Evolutionary conservation across 1,140 invertebrate genomes (phyloP).

Genomic region (Drosophila truncata): DNA sequence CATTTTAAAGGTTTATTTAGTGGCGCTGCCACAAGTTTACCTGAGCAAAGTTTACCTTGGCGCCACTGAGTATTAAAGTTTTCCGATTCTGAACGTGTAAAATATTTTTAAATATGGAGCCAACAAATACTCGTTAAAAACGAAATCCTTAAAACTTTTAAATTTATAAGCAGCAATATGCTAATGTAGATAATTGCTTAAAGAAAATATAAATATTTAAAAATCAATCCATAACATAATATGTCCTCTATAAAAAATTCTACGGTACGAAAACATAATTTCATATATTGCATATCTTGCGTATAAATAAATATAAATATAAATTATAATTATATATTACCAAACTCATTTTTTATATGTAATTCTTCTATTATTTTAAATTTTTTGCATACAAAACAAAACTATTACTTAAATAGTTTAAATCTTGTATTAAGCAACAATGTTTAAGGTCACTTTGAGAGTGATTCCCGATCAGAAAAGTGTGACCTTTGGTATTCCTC

Average conservation of each 20-base stretch:
- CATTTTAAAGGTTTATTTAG: background rate
- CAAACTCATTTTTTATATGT: too few relatives aligned
- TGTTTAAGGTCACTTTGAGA: conserved; percentile 1
- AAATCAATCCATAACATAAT: too few relatives aligned
- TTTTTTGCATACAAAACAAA: too few relatives aligned
- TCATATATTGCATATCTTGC: too few relatives aligned
- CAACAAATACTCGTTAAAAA: background rate
- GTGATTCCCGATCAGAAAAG: conserved; percentile 1
- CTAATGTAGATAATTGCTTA: too few relatives aligned
- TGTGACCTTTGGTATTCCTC: conserved; percentile 46
- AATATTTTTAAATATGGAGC: background rate
- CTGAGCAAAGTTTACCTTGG: background rate
- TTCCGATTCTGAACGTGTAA: background rate
- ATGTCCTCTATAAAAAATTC: too few relatives aligned
- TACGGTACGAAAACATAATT: too few relatives aligned
- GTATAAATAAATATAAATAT: too few relatives aligned
- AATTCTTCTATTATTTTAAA: background rate
- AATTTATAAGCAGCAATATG: too few relatives aligned
- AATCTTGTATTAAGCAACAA: background rate
- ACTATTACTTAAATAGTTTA: background rate
- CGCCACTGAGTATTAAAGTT: background rate
- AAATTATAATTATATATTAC: too few relatives aligned
- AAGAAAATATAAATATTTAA: too few relatives aligned
- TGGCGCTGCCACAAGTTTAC: conserved; percentile 1
- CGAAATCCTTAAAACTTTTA: background rate